Conservation (phyloP, 2,888 invertebrate species). For the Sthenelais limicola region DNA sequence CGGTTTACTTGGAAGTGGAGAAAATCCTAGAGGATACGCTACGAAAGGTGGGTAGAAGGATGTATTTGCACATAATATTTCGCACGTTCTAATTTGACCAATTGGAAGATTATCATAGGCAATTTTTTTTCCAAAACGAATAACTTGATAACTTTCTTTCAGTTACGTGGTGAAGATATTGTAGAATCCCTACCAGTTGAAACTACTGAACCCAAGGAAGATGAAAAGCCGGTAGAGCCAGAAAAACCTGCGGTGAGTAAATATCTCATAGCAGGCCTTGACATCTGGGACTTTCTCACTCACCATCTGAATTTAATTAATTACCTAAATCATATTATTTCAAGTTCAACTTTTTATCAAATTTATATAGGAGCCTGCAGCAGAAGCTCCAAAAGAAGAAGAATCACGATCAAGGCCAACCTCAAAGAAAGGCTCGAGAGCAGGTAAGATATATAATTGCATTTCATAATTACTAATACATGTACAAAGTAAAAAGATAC, state of each 20-base stretch:
- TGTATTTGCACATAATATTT: not conserved
- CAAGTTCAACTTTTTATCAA: not conserved
- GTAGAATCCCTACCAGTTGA: conserved; percentile 42
- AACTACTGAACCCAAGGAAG: conserved; percentile 41
- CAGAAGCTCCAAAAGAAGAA: conserved; percentile 41
- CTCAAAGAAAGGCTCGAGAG: conserved; percentile 57
- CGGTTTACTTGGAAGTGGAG: conserved; percentile 66
- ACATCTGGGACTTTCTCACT: no score
- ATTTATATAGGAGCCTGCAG: conserved; percentile 37
- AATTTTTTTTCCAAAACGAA: not conserved
- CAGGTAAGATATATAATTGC: conserved; percentile 42
- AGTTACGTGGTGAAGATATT: conserved; percentile 60
- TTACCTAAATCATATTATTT: not conserved
- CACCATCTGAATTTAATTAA: no score
- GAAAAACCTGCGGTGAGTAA: conserved; percentile 54
- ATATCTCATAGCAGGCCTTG: no score
- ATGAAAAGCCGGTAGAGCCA: conserved; percentile 53
- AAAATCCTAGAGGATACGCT: conserved; percentile 68
- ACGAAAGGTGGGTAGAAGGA: conserved; percentile 57
- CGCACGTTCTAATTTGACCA: not conserved
- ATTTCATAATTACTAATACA: no score
- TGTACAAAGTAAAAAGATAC: no score
- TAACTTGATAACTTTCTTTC: conserved; percentile 4
- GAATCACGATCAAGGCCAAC: conserved; percentile 33
- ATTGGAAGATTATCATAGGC: not conserved